phyloP scores from a whole-genome alignment of 2,888 invertebrate species.

The Callyntrura sp. region DNA sequence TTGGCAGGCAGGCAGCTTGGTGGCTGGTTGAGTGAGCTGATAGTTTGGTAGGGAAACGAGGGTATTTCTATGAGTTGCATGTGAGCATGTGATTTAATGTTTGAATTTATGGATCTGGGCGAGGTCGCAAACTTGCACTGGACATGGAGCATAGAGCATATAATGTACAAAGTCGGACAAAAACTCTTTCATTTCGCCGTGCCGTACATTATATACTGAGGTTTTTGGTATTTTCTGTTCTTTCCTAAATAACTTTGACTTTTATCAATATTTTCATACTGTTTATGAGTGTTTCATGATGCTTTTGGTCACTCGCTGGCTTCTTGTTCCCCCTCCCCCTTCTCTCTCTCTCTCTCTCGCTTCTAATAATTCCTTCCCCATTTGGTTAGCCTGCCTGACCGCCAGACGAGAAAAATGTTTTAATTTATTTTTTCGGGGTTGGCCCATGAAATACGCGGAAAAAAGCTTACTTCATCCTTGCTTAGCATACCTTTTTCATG shows the following conservation, averaged over 20 bases:
- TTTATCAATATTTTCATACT: conserved; percentile 78
- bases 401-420: neutral
- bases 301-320: conserved; percentile 21
- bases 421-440: neutral
- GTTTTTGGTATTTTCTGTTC: conserved; percentile 31
- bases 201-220: neutral
- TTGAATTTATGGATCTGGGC: conserved; percentile 78
- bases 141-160: conserved; percentile 21
- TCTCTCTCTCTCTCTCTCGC: too few relatives aligned
- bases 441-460: conserved; percentile 17
- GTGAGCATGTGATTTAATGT: conserved; percentile 77
- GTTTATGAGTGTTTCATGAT: conserved; percentile 75
- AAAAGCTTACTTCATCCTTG: neutral
- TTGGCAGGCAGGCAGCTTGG: neutral
- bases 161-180: conserved; percentile 27
- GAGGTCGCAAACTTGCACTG: conserved; percentile 78
- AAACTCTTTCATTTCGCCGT: conserved; percentile 25
- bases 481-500: neutral
- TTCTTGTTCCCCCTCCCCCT: neutral
- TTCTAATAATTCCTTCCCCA: neutral
- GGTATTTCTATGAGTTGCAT: conserved; percentile 73
- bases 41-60: conserved; percentile 47
- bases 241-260: conserved; percentile 75
- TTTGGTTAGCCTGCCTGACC: too few relatives aligned
- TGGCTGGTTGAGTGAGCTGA: conserved; percentile 27